Evolutionary conservation across 2,113 vertebrate genomes (phyloP).

Genomic region (Sula dactylatra): DNA sequence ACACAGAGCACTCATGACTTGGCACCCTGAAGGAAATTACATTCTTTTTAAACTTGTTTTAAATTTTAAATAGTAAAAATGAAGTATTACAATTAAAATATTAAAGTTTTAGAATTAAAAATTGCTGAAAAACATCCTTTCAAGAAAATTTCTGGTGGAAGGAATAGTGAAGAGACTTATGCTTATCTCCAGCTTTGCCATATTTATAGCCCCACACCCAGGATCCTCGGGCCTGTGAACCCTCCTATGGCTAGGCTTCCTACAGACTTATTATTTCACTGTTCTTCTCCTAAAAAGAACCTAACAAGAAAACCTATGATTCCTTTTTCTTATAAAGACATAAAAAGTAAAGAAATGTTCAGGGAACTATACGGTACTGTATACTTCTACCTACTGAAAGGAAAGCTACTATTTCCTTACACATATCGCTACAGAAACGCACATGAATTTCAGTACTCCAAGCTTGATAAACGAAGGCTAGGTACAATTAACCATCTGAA

Average conservation of each 20-base stretch:
- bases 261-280: background rate
- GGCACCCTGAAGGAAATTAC: background rate
- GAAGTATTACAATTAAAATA: background rate
- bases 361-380: background rate
- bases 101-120: background rate
- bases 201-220: background rate
- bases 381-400: background rate
- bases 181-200: background rate
- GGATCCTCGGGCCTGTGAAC: background rate
- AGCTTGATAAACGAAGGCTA: background rate
- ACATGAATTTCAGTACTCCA: background rate
- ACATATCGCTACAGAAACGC: background rate
- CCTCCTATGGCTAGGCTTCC: background rate
- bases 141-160: background rate
- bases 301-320: background rate
- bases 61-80: background rate
- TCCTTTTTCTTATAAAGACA: background rate
- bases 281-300: background rate
- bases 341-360: background rate
- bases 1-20: accelerated
- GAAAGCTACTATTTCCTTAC: background rate
- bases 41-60: background rate
- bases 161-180: background rate
- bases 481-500: background rate
- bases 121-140: background rate